A percentile compares a stretch with the other conserved stretches of the same genome.
phyloP scores from a whole-genome alignment of 2,113 vertebrate species.

The Phasianus colchicus region DNA sequence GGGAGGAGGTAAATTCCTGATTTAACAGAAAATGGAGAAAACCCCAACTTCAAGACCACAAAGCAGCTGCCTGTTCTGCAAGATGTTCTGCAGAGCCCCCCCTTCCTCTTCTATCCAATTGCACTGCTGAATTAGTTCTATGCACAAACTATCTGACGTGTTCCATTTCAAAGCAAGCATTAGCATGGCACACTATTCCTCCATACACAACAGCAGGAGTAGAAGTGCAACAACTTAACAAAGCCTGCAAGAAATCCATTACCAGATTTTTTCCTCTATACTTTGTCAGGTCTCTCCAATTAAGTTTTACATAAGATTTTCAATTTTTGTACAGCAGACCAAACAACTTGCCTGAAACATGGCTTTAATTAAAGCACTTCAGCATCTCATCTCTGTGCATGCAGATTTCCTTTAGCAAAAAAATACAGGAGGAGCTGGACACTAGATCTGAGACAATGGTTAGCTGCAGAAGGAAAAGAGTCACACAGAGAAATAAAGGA shows the following conservation, averaged over 20 bases:
- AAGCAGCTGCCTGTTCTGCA: neutral
- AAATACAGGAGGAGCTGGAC: neutral
- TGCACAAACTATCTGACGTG: neutral
- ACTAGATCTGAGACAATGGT: neutral
- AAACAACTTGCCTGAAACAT: neutral
- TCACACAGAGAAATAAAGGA: neutral
- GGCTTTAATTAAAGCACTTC: neutral
- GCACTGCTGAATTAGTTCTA: neutral
- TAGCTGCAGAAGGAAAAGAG: neutral
- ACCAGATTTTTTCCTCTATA: neutral
- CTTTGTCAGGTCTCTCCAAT: neutral
- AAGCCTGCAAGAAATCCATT: neutral
- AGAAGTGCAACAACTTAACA: neutral
- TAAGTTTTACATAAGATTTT: neutral
- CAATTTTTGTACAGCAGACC: neutral
- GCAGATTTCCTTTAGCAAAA: neutral
- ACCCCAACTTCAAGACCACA: neutral
- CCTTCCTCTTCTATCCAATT: neutral
- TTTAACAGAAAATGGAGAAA: neutral
- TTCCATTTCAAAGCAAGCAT: neutral
- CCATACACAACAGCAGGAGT: neutral
- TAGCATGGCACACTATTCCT: neutral
- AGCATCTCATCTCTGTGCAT: neutral
- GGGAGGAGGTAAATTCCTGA: neutral
- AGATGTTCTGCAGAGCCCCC: neutral